Conservation (phyloP, 1,140 invertebrate genomes). For the Brachionus plicatilis region DNA sequence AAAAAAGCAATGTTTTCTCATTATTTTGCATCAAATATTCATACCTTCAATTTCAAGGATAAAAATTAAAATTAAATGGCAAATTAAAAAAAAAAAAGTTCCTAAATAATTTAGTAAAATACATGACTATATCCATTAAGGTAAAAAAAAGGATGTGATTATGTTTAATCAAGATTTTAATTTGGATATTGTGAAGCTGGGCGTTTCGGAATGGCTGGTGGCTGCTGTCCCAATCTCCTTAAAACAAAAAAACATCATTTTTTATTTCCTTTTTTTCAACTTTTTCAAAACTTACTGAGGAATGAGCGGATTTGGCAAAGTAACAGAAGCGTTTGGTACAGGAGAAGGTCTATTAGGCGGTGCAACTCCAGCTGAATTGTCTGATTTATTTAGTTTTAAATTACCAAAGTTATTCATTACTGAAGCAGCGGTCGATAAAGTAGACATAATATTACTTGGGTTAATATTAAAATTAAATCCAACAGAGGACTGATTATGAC, state of each 20-base stretch:
- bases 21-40: not conserved
- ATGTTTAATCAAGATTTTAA: not conserved
- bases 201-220: constrained; percentile 37
- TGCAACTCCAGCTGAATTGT: not conserved
- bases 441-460: constrained; percentile 37
- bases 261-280: not conserved
- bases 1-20: not conserved
- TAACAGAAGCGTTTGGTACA: not conserved
- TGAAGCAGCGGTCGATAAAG: constrained; percentile 29
- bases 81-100: not conserved
- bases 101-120: not conserved
- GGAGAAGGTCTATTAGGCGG: constrained; percentile 25
- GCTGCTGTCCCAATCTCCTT: not conserved
- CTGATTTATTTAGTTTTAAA: constrained; percentile 18
- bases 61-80: not conserved
- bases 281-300: constrained; percentile 23
- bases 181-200: constrained; percentile 24
- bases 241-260: not conserved
- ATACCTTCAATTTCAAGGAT: not conserved
- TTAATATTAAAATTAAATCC: constrained; percentile 27
- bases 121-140: not conserved
- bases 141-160: not conserved
- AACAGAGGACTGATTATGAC: constrained; percentile 11
- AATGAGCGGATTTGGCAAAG: constrained; percentile 6
- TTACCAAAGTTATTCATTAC: constrained; percentile 34